These are phyloP conservation scores for Smutsia gigantea DNA, from an alignment of 2,797 vertebrate genomes.

Conservation along the genomic window DNA sequence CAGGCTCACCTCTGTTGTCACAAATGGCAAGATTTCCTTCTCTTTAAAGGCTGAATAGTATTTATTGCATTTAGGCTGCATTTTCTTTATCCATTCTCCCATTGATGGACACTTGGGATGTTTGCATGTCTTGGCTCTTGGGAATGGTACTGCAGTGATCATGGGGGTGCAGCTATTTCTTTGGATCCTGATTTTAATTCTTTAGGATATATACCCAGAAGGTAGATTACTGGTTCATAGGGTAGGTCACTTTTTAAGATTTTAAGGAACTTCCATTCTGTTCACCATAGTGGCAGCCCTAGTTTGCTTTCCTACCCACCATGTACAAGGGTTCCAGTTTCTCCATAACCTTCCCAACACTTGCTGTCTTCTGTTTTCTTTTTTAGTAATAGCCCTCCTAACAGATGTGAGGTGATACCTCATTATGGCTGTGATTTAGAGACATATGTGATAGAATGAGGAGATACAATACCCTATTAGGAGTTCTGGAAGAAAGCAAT, in stretches of 20 bases:
- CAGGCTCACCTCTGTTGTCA: not conserved
- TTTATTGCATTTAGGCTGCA: not conserved
- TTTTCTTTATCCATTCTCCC: not conserved
- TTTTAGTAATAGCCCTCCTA: not conserved
- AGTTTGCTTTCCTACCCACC: not conserved
- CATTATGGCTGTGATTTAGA: not conserved
- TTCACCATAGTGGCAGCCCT: not conserved
- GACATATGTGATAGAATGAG: not conserved
- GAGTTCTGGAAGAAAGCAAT: not conserved
- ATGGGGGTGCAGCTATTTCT: not conserved
- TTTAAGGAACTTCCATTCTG: not conserved
- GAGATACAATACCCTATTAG: not conserved
- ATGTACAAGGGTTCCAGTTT: not conserved
- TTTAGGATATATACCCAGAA: not conserved
- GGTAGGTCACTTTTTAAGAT: not conserved
- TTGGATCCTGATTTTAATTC: not conserved
- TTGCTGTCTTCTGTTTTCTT: not conserved
- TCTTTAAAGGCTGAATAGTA: not conserved
- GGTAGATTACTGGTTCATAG: not conserved
- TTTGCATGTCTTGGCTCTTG: not conserved
- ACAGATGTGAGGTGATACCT: not conserved
- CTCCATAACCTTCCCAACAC: not conserved
- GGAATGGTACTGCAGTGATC: not conserved
- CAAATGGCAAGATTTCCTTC: not conserved
- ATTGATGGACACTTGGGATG: not conserved